Base-by-base conservation (phyloP, 1,140 invertebrate genomes). In the Daktulosphaira vitifoliae region DNA sequence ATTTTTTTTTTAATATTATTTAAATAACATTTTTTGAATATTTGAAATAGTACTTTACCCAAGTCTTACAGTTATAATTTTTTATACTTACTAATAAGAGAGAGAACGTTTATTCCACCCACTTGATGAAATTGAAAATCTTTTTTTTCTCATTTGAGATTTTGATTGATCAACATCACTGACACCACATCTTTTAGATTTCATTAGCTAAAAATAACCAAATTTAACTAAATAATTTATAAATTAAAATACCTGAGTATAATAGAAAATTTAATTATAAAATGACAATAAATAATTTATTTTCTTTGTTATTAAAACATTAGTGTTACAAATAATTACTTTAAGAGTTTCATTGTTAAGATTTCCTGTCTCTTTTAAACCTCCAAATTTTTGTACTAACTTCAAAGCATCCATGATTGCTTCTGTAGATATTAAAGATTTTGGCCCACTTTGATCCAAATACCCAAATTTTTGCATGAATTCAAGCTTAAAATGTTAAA, bases 401-500 rank as follows among this genome's bases (percentile, higher is more conserved):
- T 78, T 80, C 11, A 87, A 76, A 0, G 81, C 81, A n/a, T 80
- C 77, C 1, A 76, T 70, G 9, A 85, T 73, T 7, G 82, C 77
- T 59, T 78, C 76, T 68, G 80, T 73, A 9, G 79, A 80, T 73
- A 81, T 85, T 20, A 82, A 70, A 1, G 81, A 76, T 56, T 79
- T 80, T 77, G 75, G 5, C 6, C 70, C 76, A 3, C 68, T 71
- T 15, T 74, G 71, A 15, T 75, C 70, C 20, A 84, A 70, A 72
- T 86, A 86, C 22, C 84, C 83, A 75, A 79, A 86, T 65, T 74
- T 76, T 69, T 78, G 78, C 76, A 86, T 78, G 70, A 84, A 86
- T 20, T 75, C 73, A 46, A 83, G 65, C 84, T 85, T 66, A 33
- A 33, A 11, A 11, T 33, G 29, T 6, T 33, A 33, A 33, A 11